These are phyloP conservation scores for Erebia palarica DNA, from an alignment of 2,888 invertebrate genomes.

Conservation along the genomic window DNA sequence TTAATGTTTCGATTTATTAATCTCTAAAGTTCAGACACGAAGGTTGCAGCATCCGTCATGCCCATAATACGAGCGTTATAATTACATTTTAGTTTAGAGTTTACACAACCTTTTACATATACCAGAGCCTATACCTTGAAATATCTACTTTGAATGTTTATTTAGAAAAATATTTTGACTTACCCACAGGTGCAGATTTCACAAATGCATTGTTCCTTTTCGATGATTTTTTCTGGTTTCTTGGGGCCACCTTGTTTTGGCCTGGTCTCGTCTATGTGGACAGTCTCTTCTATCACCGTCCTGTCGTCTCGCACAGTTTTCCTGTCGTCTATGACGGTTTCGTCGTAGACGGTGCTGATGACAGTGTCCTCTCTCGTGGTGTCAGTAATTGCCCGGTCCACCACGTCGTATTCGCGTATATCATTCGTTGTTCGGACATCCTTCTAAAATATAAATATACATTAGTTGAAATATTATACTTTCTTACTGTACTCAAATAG, in stretches of 20 bases:
- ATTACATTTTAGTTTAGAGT: neutral
- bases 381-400: conserved; percentile 77
- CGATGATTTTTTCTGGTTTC: conserved; percentile 67
- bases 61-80: too few species aligned
- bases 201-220: conserved; percentile 93
- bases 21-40: too few species aligned
- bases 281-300: conserved; percentile 63
- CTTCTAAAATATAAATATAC: conserved; percentile 58
- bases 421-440: conserved; percentile 79
- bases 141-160: neutral
- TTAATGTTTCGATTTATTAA: too few species aligned
- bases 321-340: conserved; percentile 70
- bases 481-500: neutral
- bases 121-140: too few species aligned
- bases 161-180: conserved; percentile 61
- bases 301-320: conserved; percentile 76
- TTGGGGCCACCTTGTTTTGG: conserved; percentile 70
- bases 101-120: neutral
- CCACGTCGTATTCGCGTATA: conserved; percentile 75
- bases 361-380: conserved; percentile 68
- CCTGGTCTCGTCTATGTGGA: conserved; percentile 68
- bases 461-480: conserved; percentile 1
- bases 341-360: conserved; percentile 75
- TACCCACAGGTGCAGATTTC: conserved; percentile 96
- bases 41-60: too few species aligned